Evolutionary conservation across 2,888 invertebrate genomes (phyloP), one percentile per base, ranked within the genome.

Genomic region (Andrena flavipes): DNA sequence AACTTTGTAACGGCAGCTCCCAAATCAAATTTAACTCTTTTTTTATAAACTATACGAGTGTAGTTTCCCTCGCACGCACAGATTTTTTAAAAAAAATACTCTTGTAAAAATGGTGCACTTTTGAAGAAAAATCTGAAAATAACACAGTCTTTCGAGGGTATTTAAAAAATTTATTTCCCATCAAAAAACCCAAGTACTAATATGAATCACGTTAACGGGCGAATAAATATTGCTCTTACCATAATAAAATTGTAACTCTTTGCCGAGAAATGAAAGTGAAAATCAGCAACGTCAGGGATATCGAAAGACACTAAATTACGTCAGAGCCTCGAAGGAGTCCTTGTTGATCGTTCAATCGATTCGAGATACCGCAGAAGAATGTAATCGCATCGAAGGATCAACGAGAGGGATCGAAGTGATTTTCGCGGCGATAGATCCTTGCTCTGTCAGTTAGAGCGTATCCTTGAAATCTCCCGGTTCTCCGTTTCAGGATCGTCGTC

Each of bases 381-480:
- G 51, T 42, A 60, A 76, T 75, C 62, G 67, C 62, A 62, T 51
- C 59, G 29, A 59, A 48, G 54, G 26, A 67, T 78, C 75, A 26
- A 48, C 26, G 7, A 30, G 60, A 7, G 8, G 29, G 48, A 51
- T 30, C 49, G 64, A 71, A n/a, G 67, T 26, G 49, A 80, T 68
- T 80, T 33, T 71, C 67, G 54, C 60, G 64, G 48, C 48, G 68
- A 78, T 60, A 62, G 67, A 73, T 26, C 70, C 64, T 42, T 48
- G 63, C 16, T 23, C 26, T 4, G 7, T 8, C 42, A 30, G 62
- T 60, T 80, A 76, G 71, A 68, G 42, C 72, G 64, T 72, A 70
- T 78, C 84, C 84, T 84, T 84, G 82, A 79, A 75, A 84, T 56
- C 77, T 79, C 74, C 69, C 78, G 84, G 60, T 60, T 79, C 75